Conservation (phyloP, 1,140 invertebrate species). For the Planococcus citri region DNA sequence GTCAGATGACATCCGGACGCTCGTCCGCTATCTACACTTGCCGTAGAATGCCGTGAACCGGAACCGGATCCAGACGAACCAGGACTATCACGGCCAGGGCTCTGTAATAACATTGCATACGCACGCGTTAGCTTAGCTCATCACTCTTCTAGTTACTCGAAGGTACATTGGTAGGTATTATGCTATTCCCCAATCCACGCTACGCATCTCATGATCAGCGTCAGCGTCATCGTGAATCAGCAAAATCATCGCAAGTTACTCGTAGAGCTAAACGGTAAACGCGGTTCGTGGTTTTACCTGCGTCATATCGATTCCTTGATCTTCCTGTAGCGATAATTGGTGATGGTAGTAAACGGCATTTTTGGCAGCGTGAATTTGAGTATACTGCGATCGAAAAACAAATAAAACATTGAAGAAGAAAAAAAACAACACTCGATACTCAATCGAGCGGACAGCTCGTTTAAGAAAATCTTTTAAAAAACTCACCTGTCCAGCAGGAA, state of each 20-base stretch:
- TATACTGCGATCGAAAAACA: conserved; percentile 28
- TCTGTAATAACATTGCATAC: conserved; percentile 38
- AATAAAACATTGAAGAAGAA: too few relatives aligned
- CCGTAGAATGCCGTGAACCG: conserved; percentile 74
- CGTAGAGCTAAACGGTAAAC: too few relatives aligned
- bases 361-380: conserved; percentile 36
- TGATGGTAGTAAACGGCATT: conserved; percentile 59
- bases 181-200: too few relatives aligned
- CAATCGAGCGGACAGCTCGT: background rate
- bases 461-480: background rate
- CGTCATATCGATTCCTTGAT: conserved; percentile 54
- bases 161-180: too few relatives aligned
- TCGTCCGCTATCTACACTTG: conserved; percentile 80
- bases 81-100: conserved; percentile 76
- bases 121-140: too few relatives aligned
- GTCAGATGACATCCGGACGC: conserved; percentile 45
- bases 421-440: background rate
- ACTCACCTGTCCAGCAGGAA: conserved; percentile 28
- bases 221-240: too few relatives aligned
- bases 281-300: conserved; percentile 38
- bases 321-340: conserved; percentile 55
- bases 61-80: conserved; percentile 61
- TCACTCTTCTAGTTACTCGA: too few relatives aligned
- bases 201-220: too few relatives aligned
- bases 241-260: too few relatives aligned